Evolutionary conservation across 2,888 invertebrate genomes (phyloP), one percentile per base, ranked within the genome.

Genomic region (Diachrysia chrysitis): DNA sequence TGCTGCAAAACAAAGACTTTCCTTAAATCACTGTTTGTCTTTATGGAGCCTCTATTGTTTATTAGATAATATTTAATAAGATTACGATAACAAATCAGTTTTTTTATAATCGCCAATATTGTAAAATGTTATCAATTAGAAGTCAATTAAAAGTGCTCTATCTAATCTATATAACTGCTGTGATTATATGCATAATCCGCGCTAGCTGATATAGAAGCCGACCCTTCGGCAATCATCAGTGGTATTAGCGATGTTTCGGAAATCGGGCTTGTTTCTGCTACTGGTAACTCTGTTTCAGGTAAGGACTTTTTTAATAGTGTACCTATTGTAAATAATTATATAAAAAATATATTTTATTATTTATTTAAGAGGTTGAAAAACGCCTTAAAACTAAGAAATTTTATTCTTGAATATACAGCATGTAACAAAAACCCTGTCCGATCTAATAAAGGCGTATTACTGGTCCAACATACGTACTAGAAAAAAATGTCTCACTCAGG

Each of bases 271-370:
- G 10, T 32, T 90, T 32, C 58, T 88, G 54, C 65, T 90, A 46
- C 83, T 79, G 72, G 79, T 88, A 71, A 86, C 85, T 67, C 72
- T 84, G 48, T 76, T 84, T 67, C 90, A 88, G 89, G 92, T 92
- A 85, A 86, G 84, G 14, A 14, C 62, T 21, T 14, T 54, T 35
- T 53, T 5, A 56, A 29, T 29, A 7, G 25, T 6, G 9, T n/a
- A n/a, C n/a, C n/a, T n/a, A n/a, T n/a, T n/a, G n/a, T n/a, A n/a
- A n/a, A n/a, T n/a, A n/a, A n/a, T n/a, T n/a, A n/a, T n/a, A n/a
- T n/a, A n/a, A n/a, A n/a, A n/a, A n/a, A n/a, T n/a, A n/a, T n/a
- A n/a, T n/a, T n/a, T n/a, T n/a, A n/a, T n/a, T n/a, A n/a, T n/a
- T n/a, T n/a, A n/a, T n/a, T n/a, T n/a, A n/a, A n/a, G n/a, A n/a